Base-by-base conservation (phyloP, 2,113 vertebrate species). In the Melanerpes formicivorus region DNA sequence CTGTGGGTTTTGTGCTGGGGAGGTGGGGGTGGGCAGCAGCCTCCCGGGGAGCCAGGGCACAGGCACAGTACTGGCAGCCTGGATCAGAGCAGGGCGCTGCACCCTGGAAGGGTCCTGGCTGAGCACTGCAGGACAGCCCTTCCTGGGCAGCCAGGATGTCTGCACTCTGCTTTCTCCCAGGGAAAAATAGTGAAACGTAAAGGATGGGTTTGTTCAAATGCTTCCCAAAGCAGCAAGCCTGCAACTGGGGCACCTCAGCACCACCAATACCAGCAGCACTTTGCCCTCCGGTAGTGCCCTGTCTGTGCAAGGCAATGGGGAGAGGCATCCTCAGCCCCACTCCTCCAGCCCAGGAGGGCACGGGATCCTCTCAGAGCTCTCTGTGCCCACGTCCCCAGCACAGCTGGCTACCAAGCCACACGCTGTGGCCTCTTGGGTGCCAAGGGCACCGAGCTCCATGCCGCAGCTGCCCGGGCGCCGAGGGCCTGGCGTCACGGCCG, bases 11-110 rank as follows among this genome's bases (percentile, higher is more conserved):
- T 60, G 80, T 52, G 42, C 69, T 1, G 80, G 83, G 48, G 60
- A 58, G 75, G 44, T 0, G 10, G 40, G 55, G 69, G 26, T 37
- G 18, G 18, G 3, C 87, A 67, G 81, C 56, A 84, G 29, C 56
- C 3, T 15, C 37, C 32, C 0, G 4, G 55, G 44, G 56, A 72
- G 50, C 63, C 0, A 1, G 50, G 62, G 0, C 4, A 3, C 0
- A 21, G 26, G 9, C 65, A 13, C 0, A 3, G 18, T 0, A 0
- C 69, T 25, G 54, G n/a, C 65, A 87, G 65, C 69, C 15, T 2
- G 26, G 74, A 56, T 78, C 16, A 1, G 64, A 66, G 50, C 64
- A 18, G 62, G 13, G 13, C 78, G 71, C 1, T 0, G 16, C 0
- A 1, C 32, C 27, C 30, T 4, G 9, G 48, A 50, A 26, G 6